phyloP scores from a whole-genome alignment of 2,113 vertebrate species.

The Atherinomorus stipes region DNA sequence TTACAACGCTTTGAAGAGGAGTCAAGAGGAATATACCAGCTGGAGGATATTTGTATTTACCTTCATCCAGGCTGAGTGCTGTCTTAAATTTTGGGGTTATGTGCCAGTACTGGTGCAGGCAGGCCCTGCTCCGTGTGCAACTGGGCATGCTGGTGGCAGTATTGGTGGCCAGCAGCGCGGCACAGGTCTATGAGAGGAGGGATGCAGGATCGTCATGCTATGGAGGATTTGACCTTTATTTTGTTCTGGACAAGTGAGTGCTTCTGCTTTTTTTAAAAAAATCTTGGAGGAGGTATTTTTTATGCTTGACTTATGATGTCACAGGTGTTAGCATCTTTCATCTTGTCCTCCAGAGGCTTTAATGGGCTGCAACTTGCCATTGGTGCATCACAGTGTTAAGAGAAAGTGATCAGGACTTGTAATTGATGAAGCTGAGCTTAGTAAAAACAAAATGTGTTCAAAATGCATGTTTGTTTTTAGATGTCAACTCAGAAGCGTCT shows the following conservation, averaged over 20 bases:
- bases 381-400: background rate
- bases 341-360: background rate
- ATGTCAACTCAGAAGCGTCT: background rate
- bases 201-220: conserved; percentile 90
- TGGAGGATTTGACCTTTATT: conserved; percentile 96
- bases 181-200: conserved; percentile 78
- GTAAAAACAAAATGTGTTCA: background rate
- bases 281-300: background rate
- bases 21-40: background rate
- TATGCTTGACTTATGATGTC: conserved; percentile 11
- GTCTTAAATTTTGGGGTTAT: conserved; percentile 51
- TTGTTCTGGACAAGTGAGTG: conserved; percentile 98
- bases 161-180: conserved; percentile 54
- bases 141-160: conserved; percentile 67
- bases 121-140: conserved; percentile 64
- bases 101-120: conserved; percentile 66
- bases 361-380: background rate
- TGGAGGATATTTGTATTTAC: conserved; percentile 29
- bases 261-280: background rate
- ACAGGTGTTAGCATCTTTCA: conserved; percentile 36
- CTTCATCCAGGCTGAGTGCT: conserved; percentile 15
- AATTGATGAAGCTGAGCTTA: background rate
- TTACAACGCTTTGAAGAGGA: conserved; percentile 29
- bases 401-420: background rate
- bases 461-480: conserved; percentile 10